phyloP scores from a whole-genome alignment of 2,797 vertebrate genomes.

The Natrix natrix region DNA sequence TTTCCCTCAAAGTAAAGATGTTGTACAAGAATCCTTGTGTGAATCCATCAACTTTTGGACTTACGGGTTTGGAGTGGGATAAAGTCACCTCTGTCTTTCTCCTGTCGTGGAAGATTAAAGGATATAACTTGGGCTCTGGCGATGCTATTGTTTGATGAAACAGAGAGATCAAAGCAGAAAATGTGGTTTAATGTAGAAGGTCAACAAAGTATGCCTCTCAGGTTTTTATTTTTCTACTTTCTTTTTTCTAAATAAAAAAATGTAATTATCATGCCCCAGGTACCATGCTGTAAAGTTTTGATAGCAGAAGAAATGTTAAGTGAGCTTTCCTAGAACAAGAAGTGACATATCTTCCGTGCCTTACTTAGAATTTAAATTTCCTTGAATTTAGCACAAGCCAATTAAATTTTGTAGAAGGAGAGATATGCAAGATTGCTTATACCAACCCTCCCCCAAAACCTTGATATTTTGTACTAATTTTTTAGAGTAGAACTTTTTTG shows the following conservation, averaged over 20 bases:
- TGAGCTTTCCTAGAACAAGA: neutral
- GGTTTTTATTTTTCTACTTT: neutral
- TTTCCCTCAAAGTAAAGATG: neutral
- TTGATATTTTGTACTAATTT: neutral
- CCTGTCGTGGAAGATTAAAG: neutral
- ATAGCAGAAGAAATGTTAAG: neutral
- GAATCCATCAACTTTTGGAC: neutral
- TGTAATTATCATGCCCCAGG: neutral
- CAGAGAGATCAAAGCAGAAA: neutral
- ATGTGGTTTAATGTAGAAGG: neutral
- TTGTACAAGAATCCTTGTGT: neutral
- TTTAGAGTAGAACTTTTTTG: neutral
- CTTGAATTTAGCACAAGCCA: neutral
- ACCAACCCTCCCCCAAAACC: neutral
- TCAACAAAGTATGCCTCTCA: neutral
- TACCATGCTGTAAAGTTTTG: neutral
- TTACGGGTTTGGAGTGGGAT: neutral
- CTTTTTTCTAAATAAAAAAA: neutral
- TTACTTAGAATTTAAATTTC: neutral
- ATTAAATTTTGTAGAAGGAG: neutral
- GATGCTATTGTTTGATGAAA: neutral
- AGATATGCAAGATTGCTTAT: too few species aligned
- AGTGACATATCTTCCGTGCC: neutral
- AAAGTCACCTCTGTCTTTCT: neutral
- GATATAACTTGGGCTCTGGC: neutral